Evolutionary conservation across 2,113 vertebrate genomes (phyloP).

Genomic region (Paramormyrops kingsleyae): DNA sequence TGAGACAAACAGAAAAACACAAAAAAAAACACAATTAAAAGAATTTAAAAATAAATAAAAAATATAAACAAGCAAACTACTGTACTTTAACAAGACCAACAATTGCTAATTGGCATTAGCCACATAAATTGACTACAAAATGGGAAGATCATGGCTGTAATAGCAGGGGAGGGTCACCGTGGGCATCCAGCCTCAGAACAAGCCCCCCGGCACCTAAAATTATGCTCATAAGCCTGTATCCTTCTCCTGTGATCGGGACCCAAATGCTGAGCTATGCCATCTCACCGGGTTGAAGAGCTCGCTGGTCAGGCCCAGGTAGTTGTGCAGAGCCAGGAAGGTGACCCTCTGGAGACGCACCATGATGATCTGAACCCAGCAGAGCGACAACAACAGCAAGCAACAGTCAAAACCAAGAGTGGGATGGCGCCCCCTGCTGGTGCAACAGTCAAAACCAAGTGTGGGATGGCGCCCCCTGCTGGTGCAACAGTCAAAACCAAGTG

Average conservation of each 20-base stretch:
- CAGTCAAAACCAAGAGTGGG: no score
- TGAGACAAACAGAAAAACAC: not conserved
- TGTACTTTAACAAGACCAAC: not conserved
- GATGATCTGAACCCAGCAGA: constrained; percentile 69
- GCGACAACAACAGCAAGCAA: not conserved
- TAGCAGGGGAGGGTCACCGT: not conserved
- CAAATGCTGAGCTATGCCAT: not conserved
- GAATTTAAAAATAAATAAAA: not conserved
- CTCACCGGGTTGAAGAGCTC: constrained; percentile 87
- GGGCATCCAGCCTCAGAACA: not conserved
- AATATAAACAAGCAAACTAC: not conserved
- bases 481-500: not conserved
- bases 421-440: no score
- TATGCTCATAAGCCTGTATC: not conserved
- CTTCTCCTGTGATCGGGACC: not conserved
- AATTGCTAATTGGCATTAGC: not conserved
- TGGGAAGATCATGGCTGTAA: not conserved
- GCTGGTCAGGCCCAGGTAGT: constrained; percentile 87
- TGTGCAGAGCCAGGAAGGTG: constrained; percentile 85
- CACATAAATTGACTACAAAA: not conserved
- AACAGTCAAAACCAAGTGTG: no score
- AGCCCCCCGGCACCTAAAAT: not conserved
- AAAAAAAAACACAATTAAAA: not conserved
- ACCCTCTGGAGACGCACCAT: constrained; percentile 94
- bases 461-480: no score